Evolutionary conservation across 1,140 invertebrate genomes (phyloP), one percentile per base, ranked within the genome.

Genomic region (Drosophila sp.): DNA sequence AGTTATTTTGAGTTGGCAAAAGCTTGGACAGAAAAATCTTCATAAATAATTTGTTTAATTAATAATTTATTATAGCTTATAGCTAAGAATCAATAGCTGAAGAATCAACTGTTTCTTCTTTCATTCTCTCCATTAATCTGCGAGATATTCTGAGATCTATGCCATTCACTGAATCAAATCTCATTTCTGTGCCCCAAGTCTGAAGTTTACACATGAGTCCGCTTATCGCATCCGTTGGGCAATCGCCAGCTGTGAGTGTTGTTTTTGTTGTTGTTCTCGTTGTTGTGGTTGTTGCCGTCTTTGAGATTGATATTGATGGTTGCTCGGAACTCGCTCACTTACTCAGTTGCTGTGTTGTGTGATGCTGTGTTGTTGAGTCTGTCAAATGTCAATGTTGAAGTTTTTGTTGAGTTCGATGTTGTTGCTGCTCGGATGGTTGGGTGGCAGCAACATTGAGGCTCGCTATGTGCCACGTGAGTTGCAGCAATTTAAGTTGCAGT

Each of bases 381-480:
- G 71, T 45, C 40, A 82, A 58, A 87, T 87, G 82, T 62, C 76
- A 59, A 41, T 64, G 69, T 45, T 62, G 29, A 73, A 67, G 41
- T 46, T 64, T 36, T 53, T 75, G 14, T 48, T 71, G 41, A 1
- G 29, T n/a, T 48, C 75, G 62, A 61, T 75, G 71, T 40, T 79
- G 27, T 21, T 70, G 65, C 27, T 80, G 53, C 32, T 80, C 25
- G 43, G 61, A 36, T 71, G 34, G 43, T 78, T 53, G 5, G 56
- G 29, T 45, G n/a, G 36, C 27, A 38, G 54, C 38, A 2, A 9
- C 38, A 45, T 53, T 48, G 78, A 71, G 11, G 64, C 79, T 7
- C 67, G 72, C 36, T 79, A 72, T 41, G 45, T 51, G 36, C 18
- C 83, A 66, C 34, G 83, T 87, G 62, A 87, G 82, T 87, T 38